Base-by-base conservation (phyloP, 2,797 vertebrate species). In the Ibycter americanus region DNA sequence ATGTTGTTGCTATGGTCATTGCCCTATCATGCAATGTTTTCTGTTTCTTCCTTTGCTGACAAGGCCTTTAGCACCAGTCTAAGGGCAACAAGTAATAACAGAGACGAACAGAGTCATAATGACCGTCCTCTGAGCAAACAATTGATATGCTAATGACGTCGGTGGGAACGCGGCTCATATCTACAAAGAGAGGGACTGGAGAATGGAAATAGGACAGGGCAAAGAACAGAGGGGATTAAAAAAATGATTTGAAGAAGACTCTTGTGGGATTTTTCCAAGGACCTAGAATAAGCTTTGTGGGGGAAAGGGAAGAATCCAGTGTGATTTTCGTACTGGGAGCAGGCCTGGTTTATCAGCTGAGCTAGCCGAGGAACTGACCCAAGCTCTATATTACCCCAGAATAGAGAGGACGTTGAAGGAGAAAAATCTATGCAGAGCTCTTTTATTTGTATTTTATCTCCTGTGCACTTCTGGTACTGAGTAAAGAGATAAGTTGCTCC, bases 121-220 rank as follows among this genome's bases (percentile, higher is more conserved):
- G 96, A 96, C 96, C 62, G 51, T 96, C 77, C 70, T 95, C 77
- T 52, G 70, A 78, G 77, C 93, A 95, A 97, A 94, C 94, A 95
- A 95, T 97, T 97, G 96, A 97, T 97, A 96, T 95, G 95, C 62
- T 96, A 96, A 96, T 95, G 94, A 94, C 80, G 54, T 83, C 4
- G 80, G 89, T 96, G 93, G 93, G 93, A 96, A 95, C 5, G 1
- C 6, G 90, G 79, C 89, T 91, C 58, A 3, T 95, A 94, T 93
- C 96, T 96, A 91, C 93, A 95, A 93, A 97, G 82, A 93, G 36
- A 83, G 11, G 20, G 79, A 72, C 46, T 23, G 31, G 22, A 88
- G 85, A 93, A 93, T 89, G 90, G 91, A 92, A 97, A 92, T 34
- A 88, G 66, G 70, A 94, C 51, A 91, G 38, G 34, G 61, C 42